Evolutionary conservation across 2,888 invertebrate species (phyloP).

Genomic region (Atethmia centrago): DNA sequence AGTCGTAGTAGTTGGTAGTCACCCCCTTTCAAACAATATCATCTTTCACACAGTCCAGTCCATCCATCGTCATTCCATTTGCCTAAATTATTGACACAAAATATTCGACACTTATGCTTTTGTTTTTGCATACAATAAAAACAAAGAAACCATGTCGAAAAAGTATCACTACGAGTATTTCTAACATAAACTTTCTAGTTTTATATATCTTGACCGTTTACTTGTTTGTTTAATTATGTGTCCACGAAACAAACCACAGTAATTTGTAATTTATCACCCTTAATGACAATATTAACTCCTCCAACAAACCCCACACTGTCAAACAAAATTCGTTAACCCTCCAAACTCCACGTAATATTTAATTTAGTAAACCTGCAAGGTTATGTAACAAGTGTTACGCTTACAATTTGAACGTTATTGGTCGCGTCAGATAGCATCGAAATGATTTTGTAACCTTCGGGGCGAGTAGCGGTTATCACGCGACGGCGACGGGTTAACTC

Average conservation of each 20-base stretch:
- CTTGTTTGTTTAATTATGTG: background rate
- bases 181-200: background rate
- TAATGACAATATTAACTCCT: slow-evolving; percentile 31
- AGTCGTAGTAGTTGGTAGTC: too few relatives aligned
- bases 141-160: too few relatives aligned
- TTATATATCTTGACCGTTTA: background rate
- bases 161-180: too few relatives aligned
- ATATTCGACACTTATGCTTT: too few relatives aligned
- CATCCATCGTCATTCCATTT: too few relatives aligned
- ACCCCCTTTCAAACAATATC: too few relatives aligned
- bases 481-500: slow-evolving; percentile 65
- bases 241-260: background rate
- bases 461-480: slow-evolving; percentile 71
- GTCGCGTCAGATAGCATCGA: slow-evolving; percentile 67
- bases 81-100: too few relatives aligned
- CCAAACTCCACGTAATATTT: slow-evolving; percentile 39
- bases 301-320: slow-evolving; percentile 17
- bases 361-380: slow-evolving; percentile 61
- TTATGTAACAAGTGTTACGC: slow-evolving; percentile 66
- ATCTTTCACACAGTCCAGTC: too few relatives aligned
- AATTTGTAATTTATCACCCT: background rate
- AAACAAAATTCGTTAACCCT: slow-evolving; percentile 37
- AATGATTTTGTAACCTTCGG: slow-evolving; percentile 70
- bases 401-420: slow-evolving; percentile 72
- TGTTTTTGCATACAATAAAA: too few relatives aligned